Evolutionary conservation across 2,888 invertebrate genomes (phyloP).

Genomic region (Bruchidius siliquastri): DNA sequence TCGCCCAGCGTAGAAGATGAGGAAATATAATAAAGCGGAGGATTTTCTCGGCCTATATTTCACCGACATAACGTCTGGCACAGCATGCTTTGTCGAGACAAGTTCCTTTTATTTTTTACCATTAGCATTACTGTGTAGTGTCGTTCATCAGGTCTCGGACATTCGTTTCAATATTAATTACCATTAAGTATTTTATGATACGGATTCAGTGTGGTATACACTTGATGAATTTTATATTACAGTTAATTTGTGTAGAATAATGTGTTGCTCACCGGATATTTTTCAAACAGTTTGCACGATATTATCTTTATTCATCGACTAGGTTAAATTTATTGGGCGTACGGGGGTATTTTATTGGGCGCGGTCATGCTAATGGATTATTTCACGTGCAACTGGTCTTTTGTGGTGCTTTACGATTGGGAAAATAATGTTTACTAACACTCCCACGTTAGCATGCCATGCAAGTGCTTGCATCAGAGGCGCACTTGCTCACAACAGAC

Average conservation of each 20-base stretch:
- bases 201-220: conserved; percentile 14
- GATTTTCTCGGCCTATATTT: conserved; percentile 4
- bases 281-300: background rate
- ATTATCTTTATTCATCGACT: background rate
- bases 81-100: conserved; percentile 12
- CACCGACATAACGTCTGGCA: background rate
- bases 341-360: no score
- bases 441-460: background rate
- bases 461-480: background rate
- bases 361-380: background rate
- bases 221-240: conserved; percentile 9
- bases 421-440: conserved; percentile 9
- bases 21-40: background rate
- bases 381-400: background rate
- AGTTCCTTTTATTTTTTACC: conserved; percentile 12
- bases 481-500: no score
- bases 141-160: conserved; percentile 15
- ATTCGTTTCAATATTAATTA: conserved; percentile 14
- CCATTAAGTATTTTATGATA: conserved; percentile 17
- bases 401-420: conserved; percentile 14
- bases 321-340: background rate
- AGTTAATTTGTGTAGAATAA: background rate
- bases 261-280: background rate
- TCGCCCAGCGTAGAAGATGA: background rate
- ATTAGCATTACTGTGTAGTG: conserved; percentile 7